Base-by-base conservation (phyloP, 2,888 invertebrate genomes). In the Hirtodrosophila duncani region DNA sequence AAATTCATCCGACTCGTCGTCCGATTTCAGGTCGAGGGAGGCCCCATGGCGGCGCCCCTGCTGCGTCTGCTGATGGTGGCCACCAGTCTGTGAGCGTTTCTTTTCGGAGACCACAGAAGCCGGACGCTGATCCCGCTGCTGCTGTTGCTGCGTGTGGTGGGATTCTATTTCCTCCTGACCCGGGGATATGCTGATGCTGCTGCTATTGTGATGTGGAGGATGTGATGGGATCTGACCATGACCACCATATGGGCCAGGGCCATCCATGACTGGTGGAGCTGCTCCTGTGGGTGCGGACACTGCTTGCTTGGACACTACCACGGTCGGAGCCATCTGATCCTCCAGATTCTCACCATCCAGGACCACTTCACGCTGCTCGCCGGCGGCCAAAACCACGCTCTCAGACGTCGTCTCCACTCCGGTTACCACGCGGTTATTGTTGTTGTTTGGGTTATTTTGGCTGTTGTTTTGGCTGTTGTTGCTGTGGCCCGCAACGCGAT, bases 261-360 rank as follows among this genome's bases (percentile, higher is more conserved):
- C 29, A 9, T 17, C 0, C 30, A 23, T 10, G 14, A 20, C 6
- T 30, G 13, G 26, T 9, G 60, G 0, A 63, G 62, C 9, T 31
- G 14, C 11, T 56, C 53, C 10, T 20, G 9, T 20, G 3, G 26
- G 10, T n/a, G 37, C 41, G 13, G 57, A 13, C 45, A 27, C 10
- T 46, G 46, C 13, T 60, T 42, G 46, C 1, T 39, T 29, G 51
- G 61, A 18, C 45, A 42, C 7, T 57, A 65, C 6, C 51, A 53
- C 10, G 27, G 70, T 13, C 7, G 27, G 34, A 11, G 21, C 16
- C 1, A 30, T 11, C n/a, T 84, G 82, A 68, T 87, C 87, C 58
- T 87, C 86, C n/a, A 87, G 57, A 75, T 91, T 91, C 71, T 91
- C 91, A 0, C 91, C 91, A 66, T 91, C 91, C 84, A 91, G 87